Percentiles rank a stretch among this genome's conserved stretches.
phyloP scores from a whole-genome alignment of 2,888 invertebrate species.

The Gari tellinella region DNA sequence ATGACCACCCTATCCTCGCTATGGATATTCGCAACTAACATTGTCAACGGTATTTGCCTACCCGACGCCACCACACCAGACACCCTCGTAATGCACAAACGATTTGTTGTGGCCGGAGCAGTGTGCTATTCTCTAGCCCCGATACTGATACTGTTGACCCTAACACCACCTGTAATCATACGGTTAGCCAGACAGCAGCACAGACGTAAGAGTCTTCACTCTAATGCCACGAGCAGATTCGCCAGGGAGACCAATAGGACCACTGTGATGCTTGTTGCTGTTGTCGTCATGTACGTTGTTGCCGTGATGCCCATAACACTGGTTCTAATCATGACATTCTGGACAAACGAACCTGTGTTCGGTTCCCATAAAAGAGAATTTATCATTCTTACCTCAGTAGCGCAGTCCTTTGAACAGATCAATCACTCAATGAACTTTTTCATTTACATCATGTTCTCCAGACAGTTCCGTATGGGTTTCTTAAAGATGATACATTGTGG shows the following conservation, averaged over 20 bases:
- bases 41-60: slow-evolving; percentile 29
- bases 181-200: slow-evolving; percentile 11
- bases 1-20: slow-evolving; percentile 27
- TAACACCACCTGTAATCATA: slow-evolving; percentile 50
- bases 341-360: slow-evolving; percentile 37
- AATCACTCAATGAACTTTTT: slow-evolving; percentile 40
- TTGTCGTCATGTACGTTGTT: slow-evolving; percentile 27
- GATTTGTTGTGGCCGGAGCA: slow-evolving; percentile 36
- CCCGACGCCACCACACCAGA: slow-evolving; percentile 19
- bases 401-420: slow-evolving; percentile 31
- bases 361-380: slow-evolving; percentile 18
- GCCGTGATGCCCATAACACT: slow-evolving; percentile 38
- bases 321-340: slow-evolving; percentile 30
- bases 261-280: slow-evolving; percentile 20
- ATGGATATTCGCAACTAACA: slow-evolving; percentile 53
- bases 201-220: background rate
- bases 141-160: slow-evolving; percentile 33
- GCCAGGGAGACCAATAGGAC: slow-evolving; percentile 3
- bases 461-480: slow-evolving; percentile 26
- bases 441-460: slow-evolving; percentile 28
- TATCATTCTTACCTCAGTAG: slow-evolving; percentile 24
- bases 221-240: background rate
- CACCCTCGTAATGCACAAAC: slow-evolving; percentile 9
- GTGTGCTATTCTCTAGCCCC: slow-evolving; percentile 47
- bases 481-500: slow-evolving; percentile 12